Conservation (phyloP, 2,113 vertebrate genomes). For the Monopterus albus region DNA sequence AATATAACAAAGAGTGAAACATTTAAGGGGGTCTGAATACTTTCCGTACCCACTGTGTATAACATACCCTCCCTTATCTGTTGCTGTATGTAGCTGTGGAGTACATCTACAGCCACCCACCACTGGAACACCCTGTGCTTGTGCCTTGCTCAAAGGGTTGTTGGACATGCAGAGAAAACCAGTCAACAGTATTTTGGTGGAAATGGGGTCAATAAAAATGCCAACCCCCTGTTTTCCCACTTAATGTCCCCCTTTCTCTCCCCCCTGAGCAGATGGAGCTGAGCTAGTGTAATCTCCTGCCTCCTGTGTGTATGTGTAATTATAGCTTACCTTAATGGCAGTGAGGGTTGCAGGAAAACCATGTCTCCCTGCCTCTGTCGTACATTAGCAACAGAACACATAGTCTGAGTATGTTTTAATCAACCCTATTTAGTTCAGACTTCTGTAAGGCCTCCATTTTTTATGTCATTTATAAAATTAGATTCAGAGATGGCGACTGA, state of each 20-base stretch:
- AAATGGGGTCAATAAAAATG: constrained; percentile 62
- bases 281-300: constrained; percentile 66
- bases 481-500: neutral
- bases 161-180: neutral
- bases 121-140: neutral
- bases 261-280: constrained; percentile 70
- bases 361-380: constrained; percentile 4
- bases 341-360: constrained; percentile 8
- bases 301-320: constrained; percentile 60
- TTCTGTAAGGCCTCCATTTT: neutral
- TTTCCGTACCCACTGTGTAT: too few species aligned
- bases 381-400: neutral
- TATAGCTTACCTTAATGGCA: constrained; percentile 55
- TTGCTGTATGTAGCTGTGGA: neutral
- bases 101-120: neutral
- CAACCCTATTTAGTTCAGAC: neutral
- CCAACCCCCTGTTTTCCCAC: neutral
- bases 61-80: too few species aligned
- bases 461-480: neutral
- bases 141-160: neutral
- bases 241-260: constrained; percentile 11
- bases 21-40: too few species aligned
- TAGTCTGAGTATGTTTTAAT: neutral
- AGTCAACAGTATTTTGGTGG: constrained; percentile 27
- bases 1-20: too few species aligned